Conservation (phyloP, 2,797 vertebrate genomes). For the Peromyscus nudipes region DNA sequence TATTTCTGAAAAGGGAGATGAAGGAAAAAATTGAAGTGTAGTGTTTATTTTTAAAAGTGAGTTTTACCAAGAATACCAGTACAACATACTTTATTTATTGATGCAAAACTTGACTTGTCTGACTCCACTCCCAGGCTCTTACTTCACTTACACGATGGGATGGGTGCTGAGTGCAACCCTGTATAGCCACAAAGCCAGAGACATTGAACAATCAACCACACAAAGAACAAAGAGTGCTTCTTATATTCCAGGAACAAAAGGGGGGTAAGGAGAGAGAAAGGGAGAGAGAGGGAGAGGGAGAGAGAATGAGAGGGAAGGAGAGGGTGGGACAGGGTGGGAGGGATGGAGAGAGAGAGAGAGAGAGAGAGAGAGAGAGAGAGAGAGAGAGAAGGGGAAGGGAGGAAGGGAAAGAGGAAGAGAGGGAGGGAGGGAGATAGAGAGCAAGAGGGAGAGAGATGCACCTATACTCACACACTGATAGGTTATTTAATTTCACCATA, state of each 20-base stretch:
- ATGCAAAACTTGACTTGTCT: not conserved
- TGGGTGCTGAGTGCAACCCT: not conserved
- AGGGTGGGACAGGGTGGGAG: not conserved
- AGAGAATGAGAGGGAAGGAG: not conserved
- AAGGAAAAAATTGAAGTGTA: not conserved
- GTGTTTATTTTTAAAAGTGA: constrained; percentile 14
- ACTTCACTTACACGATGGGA: not conserved
- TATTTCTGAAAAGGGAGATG: not conserved
- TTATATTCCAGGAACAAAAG: not conserved
- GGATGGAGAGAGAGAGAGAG: not conserved
- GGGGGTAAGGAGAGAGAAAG: not conserved
- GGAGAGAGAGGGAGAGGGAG: not conserved
- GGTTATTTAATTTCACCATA: not conserved
- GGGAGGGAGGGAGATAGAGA: not conserved
- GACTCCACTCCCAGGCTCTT: not conserved
- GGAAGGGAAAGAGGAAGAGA: not conserved
- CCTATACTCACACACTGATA: not conserved
- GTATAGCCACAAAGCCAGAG: not conserved
- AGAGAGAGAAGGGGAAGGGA: not conserved
- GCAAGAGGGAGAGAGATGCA: not conserved
- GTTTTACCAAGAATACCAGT: not conserved
- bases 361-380: no score
- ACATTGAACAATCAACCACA: not conserved
- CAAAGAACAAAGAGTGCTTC: not conserved
- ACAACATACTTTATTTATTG: not conserved